These are phyloP conservation scores for Neogale vison DNA, from an alignment of 2,113 vertebrate genomes.

Conservation along the genomic window DNA sequence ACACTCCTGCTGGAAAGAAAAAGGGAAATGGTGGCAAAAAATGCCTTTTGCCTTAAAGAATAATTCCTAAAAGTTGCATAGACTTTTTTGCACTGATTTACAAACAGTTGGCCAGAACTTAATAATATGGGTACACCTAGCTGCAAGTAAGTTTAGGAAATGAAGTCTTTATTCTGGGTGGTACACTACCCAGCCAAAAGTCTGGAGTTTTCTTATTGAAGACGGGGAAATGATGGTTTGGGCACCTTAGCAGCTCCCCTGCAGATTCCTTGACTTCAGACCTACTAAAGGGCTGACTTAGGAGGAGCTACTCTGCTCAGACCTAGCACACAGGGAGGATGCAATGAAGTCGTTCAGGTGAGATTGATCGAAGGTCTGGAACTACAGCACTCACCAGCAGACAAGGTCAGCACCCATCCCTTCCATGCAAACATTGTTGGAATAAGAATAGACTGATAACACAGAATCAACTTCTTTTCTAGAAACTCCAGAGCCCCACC, in stretches of 20 bases:
- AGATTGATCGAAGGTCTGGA: background rate
- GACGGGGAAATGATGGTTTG: background rate
- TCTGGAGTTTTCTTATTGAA: background rate
- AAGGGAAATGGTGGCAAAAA: background rate
- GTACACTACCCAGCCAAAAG: background rate
- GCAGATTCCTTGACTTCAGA: background rate
- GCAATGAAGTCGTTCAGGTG: background rate
- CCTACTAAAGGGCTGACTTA: background rate
- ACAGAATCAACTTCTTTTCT: background rate
- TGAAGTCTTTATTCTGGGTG: background rate
- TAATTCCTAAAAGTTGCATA: background rate
- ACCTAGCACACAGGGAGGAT: background rate
- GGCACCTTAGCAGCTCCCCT: background rate
- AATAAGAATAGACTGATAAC: background rate
- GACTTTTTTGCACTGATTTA: background rate
- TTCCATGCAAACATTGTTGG: background rate
- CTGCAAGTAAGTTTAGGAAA: background rate
- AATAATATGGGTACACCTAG: background rate
- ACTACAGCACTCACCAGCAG: background rate
- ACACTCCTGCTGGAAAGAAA: background rate
- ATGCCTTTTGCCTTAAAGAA: background rate
- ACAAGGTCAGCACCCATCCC: background rate
- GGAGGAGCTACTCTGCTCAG: background rate
- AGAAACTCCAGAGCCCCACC: background rate
- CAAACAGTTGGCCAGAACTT: background rate